Evolutionary conservation across 2,113 vertebrate genomes (phyloP).

Genomic region (Grallaria varia): DNA sequence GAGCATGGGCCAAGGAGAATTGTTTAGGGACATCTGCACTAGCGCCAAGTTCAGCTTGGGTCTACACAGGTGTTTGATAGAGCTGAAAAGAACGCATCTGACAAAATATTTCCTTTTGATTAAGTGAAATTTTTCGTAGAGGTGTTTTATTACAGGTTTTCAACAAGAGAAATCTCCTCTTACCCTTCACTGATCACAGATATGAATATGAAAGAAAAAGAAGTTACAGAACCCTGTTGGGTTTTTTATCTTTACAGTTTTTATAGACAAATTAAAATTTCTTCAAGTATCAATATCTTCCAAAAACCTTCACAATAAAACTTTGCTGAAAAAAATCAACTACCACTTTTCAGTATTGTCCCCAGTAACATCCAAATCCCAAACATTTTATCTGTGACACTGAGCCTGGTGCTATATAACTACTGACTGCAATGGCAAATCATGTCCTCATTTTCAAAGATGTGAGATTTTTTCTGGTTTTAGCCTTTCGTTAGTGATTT

Average conservation of each 20-base stretch:
- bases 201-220: neutral
- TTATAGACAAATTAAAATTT: neutral
- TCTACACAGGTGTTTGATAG: neutral
- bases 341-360: neutral
- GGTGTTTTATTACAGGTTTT: neutral
- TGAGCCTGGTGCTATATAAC: neutral
- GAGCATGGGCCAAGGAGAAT: neutral
- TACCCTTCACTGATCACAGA: neutral
- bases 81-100: neutral
- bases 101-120: neutral
- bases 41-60: neutral
- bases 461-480: neutral
- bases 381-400: neutral
- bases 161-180: neutral
- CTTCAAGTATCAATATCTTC: neutral
- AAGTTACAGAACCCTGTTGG: rapidly evolving
- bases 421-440: neutral
- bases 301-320: neutral
- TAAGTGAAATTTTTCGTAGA: neutral
- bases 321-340: neutral
- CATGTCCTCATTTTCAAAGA: neutral
- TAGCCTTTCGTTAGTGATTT: neutral
- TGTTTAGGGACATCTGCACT: neutral
- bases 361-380: neutral
- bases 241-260: neutral